Evolutionary conservation across 2,888 invertebrate species (phyloP).

Genomic region (Drosophila fulvimacula): DNA sequence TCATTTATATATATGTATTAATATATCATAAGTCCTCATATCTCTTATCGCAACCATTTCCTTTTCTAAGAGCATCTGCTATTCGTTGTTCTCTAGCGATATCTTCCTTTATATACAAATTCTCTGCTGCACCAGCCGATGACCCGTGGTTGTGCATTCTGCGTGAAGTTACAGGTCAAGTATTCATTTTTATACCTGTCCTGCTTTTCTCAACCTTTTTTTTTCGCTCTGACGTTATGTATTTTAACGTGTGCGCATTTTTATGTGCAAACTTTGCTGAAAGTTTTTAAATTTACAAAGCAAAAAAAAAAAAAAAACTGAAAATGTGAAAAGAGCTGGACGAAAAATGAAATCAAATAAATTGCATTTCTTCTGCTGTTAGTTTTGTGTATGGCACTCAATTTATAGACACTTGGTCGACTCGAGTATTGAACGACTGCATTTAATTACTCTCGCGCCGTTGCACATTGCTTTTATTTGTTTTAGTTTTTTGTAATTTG

Average conservation of each 20-base stretch:
- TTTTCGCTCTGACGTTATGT: constrained; percentile 14
- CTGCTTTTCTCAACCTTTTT: background rate
- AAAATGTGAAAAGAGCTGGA: constrained; percentile 11
- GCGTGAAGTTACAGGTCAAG: constrained; percentile 65
- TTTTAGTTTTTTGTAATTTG: constrained; percentile 27
- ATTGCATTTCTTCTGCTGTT: constrained; percentile 35
- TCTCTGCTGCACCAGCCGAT: constrained; percentile 17
- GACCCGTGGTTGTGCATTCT: constrained; percentile 31
- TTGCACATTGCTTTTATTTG: constrained; percentile 26
- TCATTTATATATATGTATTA: no score
- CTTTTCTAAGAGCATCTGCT: background rate
- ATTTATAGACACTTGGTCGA: constrained; percentile 27
- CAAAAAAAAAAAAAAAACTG: constrained; percentile 24
- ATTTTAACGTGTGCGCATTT: constrained; percentile 42
- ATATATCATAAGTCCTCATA: no score
- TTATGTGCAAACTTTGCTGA: constrained; percentile 59
- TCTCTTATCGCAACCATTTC: background rate
- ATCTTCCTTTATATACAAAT: constrained; percentile 15
- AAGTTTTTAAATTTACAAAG: constrained; percentile 52
- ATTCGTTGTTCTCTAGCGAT: background rate
- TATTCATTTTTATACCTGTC: constrained; percentile 47
- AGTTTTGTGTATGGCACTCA: constrained; percentile 24
- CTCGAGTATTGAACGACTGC: constrained; percentile 2
- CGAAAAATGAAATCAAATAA: constrained; percentile 53
- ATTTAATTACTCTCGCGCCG: constrained; percentile 37